Conservation (phyloP, 2,797 vertebrate genomes). For the Avahi laniger region DNA sequence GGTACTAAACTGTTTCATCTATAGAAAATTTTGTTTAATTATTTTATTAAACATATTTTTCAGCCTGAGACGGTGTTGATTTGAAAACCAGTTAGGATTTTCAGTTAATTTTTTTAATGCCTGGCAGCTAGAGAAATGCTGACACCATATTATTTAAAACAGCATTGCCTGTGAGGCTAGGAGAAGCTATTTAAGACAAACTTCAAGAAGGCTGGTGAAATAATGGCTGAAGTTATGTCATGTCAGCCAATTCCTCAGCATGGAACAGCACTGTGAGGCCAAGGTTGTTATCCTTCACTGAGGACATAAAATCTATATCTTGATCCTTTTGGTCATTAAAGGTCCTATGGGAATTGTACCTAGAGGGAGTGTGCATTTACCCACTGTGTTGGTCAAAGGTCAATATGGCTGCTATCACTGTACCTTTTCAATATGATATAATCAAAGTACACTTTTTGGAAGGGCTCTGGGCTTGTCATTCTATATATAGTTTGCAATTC, state of each 20-base stretch:
- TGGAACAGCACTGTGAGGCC: conserved; percentile 41
- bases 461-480: conserved; percentile 30
- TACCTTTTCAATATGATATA: conserved; percentile 21
- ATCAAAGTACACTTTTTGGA: neutral
- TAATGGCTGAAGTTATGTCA: conserved; percentile 71
- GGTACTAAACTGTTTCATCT: conserved; percentile 49
- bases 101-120: conserved; percentile 68
- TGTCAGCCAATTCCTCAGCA: conserved; percentile 70
- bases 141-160: conserved; percentile 76
- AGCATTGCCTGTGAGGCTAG: conserved; percentile 65
- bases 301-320: conserved; percentile 75
- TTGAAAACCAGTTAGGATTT: conserved; percentile 64
- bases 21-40: conserved; percentile 58
- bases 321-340: conserved; percentile 57
- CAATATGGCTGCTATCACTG: neutral
- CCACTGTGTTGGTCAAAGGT: conserved; percentile 37
- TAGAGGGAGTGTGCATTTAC: neutral
- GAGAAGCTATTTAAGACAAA: conserved; percentile 74
- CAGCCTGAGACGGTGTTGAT: conserved; percentile 53
- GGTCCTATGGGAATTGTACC: conserved; percentile 40
- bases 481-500: conserved; percentile 1
- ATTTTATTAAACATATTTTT: conserved; percentile 72
- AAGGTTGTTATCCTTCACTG: conserved; percentile 68
- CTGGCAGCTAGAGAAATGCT: conserved; percentile 71
- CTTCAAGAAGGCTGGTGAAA: conserved; percentile 69